Evolutionary conservation across 2,888 invertebrate genomes (phyloP).

Genomic region (Drosophila acutilabella): DNA sequence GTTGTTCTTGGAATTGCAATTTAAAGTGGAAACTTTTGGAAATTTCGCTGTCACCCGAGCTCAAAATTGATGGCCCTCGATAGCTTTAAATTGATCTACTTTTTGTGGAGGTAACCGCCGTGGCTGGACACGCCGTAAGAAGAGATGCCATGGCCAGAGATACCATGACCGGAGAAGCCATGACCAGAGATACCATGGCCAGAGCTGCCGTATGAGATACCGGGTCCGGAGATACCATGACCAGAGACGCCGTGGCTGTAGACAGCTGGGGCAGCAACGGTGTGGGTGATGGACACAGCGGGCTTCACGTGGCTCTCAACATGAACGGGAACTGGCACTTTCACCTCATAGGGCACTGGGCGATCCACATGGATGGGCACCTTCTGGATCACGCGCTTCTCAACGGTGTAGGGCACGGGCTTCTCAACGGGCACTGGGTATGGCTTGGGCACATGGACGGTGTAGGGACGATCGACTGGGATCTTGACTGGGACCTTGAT

Average conservation of each 20-base stretch:
- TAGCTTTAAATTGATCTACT: constrained; percentile 77
- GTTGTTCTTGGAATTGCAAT: constrained; percentile 31
- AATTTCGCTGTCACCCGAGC: constrained; percentile 69
- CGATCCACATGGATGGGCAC: constrained; percentile 88
- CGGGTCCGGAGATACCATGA: constrained; percentile 49
- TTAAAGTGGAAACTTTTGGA: constrained; percentile 48
- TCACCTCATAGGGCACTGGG: constrained; percentile 89
- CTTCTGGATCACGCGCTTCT: constrained; percentile 87
- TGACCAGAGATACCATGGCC: constrained; percentile 43
- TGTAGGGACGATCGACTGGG: constrained; percentile 89
- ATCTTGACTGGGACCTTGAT: constrained; percentile 89
- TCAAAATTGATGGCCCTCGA: constrained; percentile 66
- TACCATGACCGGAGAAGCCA: constrained; percentile 54
- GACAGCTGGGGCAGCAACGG: constrained; percentile 69
- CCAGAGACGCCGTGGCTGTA: constrained; percentile 51
- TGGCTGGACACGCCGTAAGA: constrained; percentile 52
- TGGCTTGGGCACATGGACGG: constrained; percentile 87
- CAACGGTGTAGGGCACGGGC: constrained; percentile 88
- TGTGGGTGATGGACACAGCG: constrained; percentile 63
- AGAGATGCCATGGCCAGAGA: constrained; percentile 44
- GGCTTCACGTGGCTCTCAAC: constrained; percentile 81
- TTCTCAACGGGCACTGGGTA: constrained; percentile 88
- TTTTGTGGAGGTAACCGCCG: constrained; percentile 81
- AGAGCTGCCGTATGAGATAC: constrained; percentile 46
- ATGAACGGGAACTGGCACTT: constrained; percentile 87